Evolutionary conservation across 2,113 vertebrate genomes (phyloP).

Genomic region (Xenotilapia leptura): DNA sequence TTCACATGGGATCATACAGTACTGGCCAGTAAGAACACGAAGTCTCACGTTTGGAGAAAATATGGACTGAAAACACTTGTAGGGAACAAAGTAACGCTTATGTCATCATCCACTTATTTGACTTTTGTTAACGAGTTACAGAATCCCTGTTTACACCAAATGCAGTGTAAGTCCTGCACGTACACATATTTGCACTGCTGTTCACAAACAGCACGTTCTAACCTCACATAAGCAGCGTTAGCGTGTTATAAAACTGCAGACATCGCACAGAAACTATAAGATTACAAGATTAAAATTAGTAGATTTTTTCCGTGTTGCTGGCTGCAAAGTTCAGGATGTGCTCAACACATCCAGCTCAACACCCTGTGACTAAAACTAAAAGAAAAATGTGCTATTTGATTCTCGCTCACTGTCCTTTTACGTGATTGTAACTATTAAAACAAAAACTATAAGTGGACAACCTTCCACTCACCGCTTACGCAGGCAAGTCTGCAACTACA

Average conservation of each 20-base stretch:
- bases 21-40: neutral
- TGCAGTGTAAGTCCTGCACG: neutral
- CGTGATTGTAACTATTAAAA: constrained; percentile 2
- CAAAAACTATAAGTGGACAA: neutral
- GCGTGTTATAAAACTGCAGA: constrained; percentile 23
- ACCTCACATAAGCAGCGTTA: neutral
- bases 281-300: constrained; percentile 56
- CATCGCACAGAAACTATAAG: constrained; percentile 20
- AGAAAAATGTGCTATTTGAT: neutral
- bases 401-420: neutral
- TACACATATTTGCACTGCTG: neutral
- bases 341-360: constrained; percentile 63
- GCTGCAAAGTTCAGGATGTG: constrained; percentile 43
- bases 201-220: neutral
- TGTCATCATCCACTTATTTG: neutral
- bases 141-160: neutral
- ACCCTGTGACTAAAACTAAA: neutral
- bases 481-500: neutral
- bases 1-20: constrained; percentile 19
- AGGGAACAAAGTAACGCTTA: neutral
- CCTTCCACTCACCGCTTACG: neutral
- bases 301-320: constrained; percentile 14
- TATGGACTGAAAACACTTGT: neutral
- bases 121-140: neutral
- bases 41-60: neutral